Evolutionary conservation across 1,140 invertebrate species (phyloP).

Genomic region (Anastrepha ludens): DNA sequence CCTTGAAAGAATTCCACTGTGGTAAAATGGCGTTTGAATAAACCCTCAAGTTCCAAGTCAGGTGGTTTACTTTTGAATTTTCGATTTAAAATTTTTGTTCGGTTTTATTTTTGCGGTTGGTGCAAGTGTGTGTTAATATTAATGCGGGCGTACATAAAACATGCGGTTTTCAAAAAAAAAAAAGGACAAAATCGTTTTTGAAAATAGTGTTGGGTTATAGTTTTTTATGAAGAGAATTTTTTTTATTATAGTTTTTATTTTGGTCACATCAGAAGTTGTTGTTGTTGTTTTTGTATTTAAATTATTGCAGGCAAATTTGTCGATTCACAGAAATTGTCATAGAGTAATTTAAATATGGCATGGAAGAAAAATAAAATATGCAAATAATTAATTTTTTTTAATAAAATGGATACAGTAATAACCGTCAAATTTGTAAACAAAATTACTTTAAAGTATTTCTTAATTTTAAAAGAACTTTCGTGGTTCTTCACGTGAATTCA

Average conservation of each 20-base stretch:
- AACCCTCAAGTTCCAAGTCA: constrained; percentile 98
- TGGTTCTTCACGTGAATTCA: neutral
- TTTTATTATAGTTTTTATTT: neutral
- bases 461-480: neutral
- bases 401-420: neutral
- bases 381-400: constrained; percentile 25
- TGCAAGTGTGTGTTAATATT: neutral
- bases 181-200: neutral
- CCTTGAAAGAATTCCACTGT: constrained; percentile 99
- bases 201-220: neutral
- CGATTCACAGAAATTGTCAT: neutral
- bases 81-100: constrained; percentile 47
- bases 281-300: neutral
- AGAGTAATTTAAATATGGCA: constrained; percentile 38
- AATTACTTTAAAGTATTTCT: neutral
- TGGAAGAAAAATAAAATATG: constrained; percentile 39
- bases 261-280: neutral
- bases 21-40: constrained; percentile 99
- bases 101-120: neutral
- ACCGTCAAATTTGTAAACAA: constrained; percentile 10
- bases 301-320: constrained; percentile 13
- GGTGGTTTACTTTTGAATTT: constrained; percentile 85
- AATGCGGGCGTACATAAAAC: neutral
- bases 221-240: neutral
- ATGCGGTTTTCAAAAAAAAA: constrained; percentile 8